Evolutionary conservation across 2,113 vertebrate genomes (phyloP), one percentile per base, ranked within the genome.

Genomic region (Urocitellus parryii): DNA sequence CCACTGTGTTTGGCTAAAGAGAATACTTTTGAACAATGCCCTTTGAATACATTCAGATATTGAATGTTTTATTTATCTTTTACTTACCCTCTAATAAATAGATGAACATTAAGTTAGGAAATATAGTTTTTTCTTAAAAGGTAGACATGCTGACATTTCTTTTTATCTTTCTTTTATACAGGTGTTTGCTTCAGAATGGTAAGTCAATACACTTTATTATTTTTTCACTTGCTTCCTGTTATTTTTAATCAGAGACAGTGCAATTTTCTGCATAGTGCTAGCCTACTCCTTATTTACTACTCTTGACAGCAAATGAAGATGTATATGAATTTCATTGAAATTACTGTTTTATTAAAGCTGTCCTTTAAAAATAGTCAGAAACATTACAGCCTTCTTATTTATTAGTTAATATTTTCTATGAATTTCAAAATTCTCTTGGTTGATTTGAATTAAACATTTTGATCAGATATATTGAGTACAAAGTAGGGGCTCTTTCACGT

Each of bases 171-270:
- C 96, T 96, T 96, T 95, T 88, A 67, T 82, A 88, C 98, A 99
- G 99, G 99, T 73, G 99, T 99, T 82, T 99, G 99, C 97, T 99
- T 99, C 99, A 98, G 99, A 97, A 99, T 99, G 99, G 99, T 99
- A 99, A 99, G 99, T 97, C 82, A 53, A 42, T 67, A 58, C n/a
- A 72, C 17, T 89, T 45, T 56, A 56, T 58, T 87, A 68, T 68
- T 34, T 45, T n/a, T n/a, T 45, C 11, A 4, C 42, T 42, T 77
- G 51, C 56, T 48, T 10, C 37, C 18, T 80, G 51, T 84, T 95
- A 65, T 51, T 77, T 95, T 78, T 91, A 74, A 70, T 86, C 25
- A 48, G 48, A 92, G 29, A 90, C 53, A 67, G 56, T 91, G 14
- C 22, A 51, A 18, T 95, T 85, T 94, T 76, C 78, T 84, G 25